Conservation (phyloP, 2,113 vertebrate genomes). For the Ictalurus punctatus region DNA sequence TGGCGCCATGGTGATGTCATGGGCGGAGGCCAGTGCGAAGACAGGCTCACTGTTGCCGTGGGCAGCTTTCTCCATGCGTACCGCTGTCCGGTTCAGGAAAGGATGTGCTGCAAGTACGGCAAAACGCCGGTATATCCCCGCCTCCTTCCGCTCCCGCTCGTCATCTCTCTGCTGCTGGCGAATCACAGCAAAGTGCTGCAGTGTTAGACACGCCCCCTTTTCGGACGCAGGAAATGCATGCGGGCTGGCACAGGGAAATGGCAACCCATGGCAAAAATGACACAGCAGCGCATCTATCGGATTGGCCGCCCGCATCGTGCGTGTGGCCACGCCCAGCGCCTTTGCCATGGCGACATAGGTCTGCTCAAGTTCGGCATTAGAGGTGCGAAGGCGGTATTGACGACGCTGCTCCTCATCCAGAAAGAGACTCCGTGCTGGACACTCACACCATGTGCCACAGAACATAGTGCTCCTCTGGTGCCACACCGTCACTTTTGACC, state of each 20-base stretch:
- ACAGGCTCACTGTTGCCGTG: conserved; percentile 69
- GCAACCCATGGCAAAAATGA: conserved; percentile 89
- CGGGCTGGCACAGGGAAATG: conserved; percentile 81
- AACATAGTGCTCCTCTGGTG: conserved; percentile 94
- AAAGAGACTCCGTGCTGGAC: conserved; percentile 85
- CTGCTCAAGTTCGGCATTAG: conserved; percentile 80
- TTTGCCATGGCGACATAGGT: conserved; percentile 87
- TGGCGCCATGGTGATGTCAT: conserved; percentile 92
- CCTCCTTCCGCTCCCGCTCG: conserved; percentile 81
- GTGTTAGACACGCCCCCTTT: conserved; percentile 76
- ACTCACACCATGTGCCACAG: conserved; percentile 88
- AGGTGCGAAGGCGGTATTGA: conserved; percentile 84
- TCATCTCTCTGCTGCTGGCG: conserved; percentile 90
- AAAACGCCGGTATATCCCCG: conserved; percentile 84
- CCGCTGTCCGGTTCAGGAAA: conserved; percentile 85
- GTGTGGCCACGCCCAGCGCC: conserved; percentile 82
- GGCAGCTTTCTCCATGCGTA: conserved; percentile 79
- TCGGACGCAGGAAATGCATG: conserved; percentile 5
- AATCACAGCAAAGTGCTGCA: conserved; percentile 88
- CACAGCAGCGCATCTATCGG: conserved; percentile 92
- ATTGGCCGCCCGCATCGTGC: conserved; percentile 88
- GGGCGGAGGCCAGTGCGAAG: conserved; percentile 88
- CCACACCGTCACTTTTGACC: conserved; percentile 80
- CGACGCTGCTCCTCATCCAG: conserved; percentile 90
- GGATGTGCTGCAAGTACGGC: conserved; percentile 87